Evolutionary conservation across 1,140 invertebrate species (phyloP).

Genomic region (Drosophila arizonae): DNA sequence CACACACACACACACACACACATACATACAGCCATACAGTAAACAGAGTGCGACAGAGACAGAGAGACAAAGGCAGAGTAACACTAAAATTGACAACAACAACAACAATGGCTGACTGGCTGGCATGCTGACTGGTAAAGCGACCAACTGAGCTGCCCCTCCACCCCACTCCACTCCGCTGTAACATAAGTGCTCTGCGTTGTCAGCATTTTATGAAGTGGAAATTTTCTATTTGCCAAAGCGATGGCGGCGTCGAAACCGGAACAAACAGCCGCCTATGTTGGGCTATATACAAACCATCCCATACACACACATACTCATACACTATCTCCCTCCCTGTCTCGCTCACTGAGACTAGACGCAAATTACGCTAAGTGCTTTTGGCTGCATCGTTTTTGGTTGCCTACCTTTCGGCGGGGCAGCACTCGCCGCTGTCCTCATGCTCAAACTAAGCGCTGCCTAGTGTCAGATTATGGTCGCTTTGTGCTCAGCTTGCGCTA

Average conservation of each 20-base stretch:
- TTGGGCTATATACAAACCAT: conserved; percentile 14
- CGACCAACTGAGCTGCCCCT: conserved; percentile 35
- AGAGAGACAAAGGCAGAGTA: not conserved
- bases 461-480: conserved; percentile 79
- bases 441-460: conserved; percentile 68
- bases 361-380: conserved; percentile 80
- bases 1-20: not conserved
- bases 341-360: conserved; percentile 35
- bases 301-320: conserved; percentile 25
- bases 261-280: conserved; percentile 65
- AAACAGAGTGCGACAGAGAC: conserved; percentile 8
- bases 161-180: not conserved
- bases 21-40: not conserved
- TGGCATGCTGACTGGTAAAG: conserved; percentile 22
- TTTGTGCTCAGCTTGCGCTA: conserved; percentile 66
- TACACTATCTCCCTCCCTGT: conserved; percentile 12
- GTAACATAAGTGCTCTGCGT: conserved; percentile 72
- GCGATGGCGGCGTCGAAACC: conserved; percentile 64
- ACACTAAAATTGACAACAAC: conserved; percentile 33
- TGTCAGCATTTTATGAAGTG: conserved; percentile 74
- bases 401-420: conserved; percentile 54
- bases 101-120: conserved; percentile 8
- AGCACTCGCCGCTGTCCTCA: conserved; percentile 9
- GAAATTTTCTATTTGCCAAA: conserved; percentile 80
- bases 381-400: conserved; percentile 67